Evolutionary conservation across 2,113 vertebrate species (phyloP), one percentile per base, ranked within the genome.

Genomic region (Lepidiolamprologus cunningtoni): DNA sequence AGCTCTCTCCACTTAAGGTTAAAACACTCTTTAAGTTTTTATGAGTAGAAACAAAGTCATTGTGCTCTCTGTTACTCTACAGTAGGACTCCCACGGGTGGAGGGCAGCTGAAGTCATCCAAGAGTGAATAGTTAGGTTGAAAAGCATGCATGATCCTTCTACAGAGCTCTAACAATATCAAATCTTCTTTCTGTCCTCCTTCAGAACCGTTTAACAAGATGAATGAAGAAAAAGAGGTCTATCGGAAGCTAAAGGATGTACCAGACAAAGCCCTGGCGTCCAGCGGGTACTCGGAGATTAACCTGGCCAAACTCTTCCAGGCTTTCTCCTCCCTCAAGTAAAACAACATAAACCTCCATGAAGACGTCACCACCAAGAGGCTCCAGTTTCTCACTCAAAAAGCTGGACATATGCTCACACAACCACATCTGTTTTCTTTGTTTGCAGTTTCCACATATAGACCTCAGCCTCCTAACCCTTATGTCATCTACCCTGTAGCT

Each of bases 271-370:
- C 94, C n/a, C 95, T 99, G 89, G 94, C 94, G 31, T 89, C 88
- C 93, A 99, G 98, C 35, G 93, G 96, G 94, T 99, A 99, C 97
- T 98, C 98, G 0, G 97, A 99, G 95, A 97, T 99, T 86, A 98
- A 99, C 95, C 97, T 99, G 37, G 83, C 97, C 95, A 98, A 97
- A 91, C 97, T 99, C 92, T 99, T 99, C 93, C 96, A 96, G 92
- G 88, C 94, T 85, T 97, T 96, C 92, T 95, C 95, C 50, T 87
- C 91, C 9, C 84, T 96, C 84, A 97, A 97, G 93, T 97, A 93
- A 95, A 78, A 82, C 73, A 78, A 52, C 35, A 45, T 47, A 57
- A 80, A 81, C 81, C 19, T 31, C 80, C 40, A 58, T 68, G 63
- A 68, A 71, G 52, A 86, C 68, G 4, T 54, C 61, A 5, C 16